These are phyloP conservation scores for Tipula helvola DNA, from an alignment of 2,888 invertebrate genomes.

Conservation along the genomic window DNA sequence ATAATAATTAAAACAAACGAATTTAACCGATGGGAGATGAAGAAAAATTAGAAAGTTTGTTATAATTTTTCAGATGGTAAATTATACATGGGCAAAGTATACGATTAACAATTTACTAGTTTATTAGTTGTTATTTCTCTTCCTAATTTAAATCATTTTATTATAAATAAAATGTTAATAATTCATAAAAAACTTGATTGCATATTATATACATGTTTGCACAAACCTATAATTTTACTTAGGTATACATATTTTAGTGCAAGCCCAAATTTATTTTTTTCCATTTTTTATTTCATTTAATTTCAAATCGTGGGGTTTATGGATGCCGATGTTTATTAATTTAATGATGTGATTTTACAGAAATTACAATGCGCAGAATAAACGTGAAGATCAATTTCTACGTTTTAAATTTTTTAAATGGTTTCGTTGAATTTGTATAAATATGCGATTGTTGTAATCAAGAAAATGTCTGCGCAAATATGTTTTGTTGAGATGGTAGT, in stretches of 20 bases:
- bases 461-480: neutral
- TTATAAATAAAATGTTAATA: neutral
- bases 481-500: neutral
- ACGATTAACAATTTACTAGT: neutral
- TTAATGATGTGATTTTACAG: neutral
- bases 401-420: neutral
- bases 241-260: too few relatives aligned
- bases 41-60: neutral
- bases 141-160: neutral
- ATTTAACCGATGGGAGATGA: neutral
- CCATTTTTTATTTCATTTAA: neutral
- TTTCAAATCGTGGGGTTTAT: neutral
- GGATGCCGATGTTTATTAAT: neutral
- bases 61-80: neutral
- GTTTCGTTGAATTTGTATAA: neutral
- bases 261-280: neutral
- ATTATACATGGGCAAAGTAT: too few relatives aligned
- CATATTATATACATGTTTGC: neutral
- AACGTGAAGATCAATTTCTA: neutral
- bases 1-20: neutral
- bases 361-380: neutral
- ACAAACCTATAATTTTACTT: neutral
- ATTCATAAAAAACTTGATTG: neutral
- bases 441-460: neutral
- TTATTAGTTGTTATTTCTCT: neutral